A percentile compares a stretch with the other conserved stretches of the same genome.
These are phyloP conservation scores for Ammospiza maritima DNA, from an alignment of 2,797 vertebrate genomes.

Conservation along the genomic window DNA sequence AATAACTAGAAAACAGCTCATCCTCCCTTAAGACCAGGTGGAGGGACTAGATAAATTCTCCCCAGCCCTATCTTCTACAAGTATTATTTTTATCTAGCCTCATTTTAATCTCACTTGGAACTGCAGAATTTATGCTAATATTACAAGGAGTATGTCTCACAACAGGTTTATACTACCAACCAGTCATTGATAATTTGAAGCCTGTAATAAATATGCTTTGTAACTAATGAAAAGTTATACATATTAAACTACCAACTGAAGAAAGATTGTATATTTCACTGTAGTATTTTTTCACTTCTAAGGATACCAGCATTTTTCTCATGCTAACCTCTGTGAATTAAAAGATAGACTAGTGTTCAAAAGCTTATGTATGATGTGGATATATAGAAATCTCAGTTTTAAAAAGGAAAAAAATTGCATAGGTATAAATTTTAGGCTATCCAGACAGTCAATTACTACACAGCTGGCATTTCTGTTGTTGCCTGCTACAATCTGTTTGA, in stretches of 20 bases:
- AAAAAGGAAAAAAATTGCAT: background rate
- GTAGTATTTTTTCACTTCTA: background rate
- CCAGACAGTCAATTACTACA: background rate
- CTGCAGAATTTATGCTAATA: background rate
- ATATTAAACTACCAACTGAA: background rate
- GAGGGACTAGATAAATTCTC: background rate
- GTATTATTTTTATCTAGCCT: background rate
- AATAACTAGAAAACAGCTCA: background rate
- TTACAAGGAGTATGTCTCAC: background rate
- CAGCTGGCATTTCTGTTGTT: background rate
- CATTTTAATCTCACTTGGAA: background rate
- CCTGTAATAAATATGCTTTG: background rate
- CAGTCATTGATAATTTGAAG: background rate
- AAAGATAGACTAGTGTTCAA: background rate
- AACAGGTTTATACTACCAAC: background rate
- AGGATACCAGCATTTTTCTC: background rate
- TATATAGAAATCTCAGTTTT: background rate
- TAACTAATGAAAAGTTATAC: background rate
- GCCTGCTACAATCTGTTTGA: background rate
- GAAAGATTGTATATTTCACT: background rate
- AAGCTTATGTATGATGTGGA: background rate
- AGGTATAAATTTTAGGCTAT: background rate
- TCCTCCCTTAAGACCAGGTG: background rate
- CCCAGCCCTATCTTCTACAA: background rate
- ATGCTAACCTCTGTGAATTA: background rate